phyloP scores from a whole-genome alignment of 2,797 vertebrate species.

The Galaxias olidus region DNA sequence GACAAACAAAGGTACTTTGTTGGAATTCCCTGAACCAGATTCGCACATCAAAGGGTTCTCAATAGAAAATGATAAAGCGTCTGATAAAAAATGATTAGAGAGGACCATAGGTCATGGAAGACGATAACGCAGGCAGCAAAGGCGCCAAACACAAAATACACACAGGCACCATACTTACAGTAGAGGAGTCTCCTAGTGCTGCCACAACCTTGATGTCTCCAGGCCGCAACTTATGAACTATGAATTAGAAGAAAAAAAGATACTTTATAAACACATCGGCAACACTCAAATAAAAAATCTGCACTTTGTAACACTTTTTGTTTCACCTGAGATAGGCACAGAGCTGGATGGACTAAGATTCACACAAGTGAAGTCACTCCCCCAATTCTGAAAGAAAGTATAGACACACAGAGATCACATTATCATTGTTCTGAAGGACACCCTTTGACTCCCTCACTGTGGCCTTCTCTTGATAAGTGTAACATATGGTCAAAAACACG shows the following conservation, averaged over 20 bases:
- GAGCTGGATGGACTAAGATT: constrained; percentile 59
- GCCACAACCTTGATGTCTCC: constrained; percentile 84
- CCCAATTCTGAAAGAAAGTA: constrained; percentile 82
- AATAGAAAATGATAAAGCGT: neutral
- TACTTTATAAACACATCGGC: neutral
- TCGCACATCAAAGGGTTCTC: constrained; percentile 23
- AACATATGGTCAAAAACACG: neutral
- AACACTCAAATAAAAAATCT: neutral
- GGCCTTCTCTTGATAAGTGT: neutral
- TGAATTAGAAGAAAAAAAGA: neutral
- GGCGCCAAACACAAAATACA: constrained; percentile 1
- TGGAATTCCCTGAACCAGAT: neutral
- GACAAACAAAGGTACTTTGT: constrained; percentile 1
- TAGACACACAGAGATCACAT: neutral
- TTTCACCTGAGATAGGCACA: constrained; percentile 84
- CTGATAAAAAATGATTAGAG: constrained; percentile 44
- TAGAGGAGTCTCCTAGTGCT: constrained; percentile 76
- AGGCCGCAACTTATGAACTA: constrained; percentile 83
- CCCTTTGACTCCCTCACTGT: neutral
- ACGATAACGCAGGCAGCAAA: neutral
- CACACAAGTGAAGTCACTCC: constrained; percentile 82
- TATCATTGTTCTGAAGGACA: no score
- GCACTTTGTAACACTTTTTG: neutral
- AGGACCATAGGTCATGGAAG: constrained; percentile 39
- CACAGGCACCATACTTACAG: constrained; percentile 45